These are phyloP conservation scores for Peromyscus attwateri DNA, from an alignment of 2,797 vertebrate species.

Conservation along the genomic window DNA sequence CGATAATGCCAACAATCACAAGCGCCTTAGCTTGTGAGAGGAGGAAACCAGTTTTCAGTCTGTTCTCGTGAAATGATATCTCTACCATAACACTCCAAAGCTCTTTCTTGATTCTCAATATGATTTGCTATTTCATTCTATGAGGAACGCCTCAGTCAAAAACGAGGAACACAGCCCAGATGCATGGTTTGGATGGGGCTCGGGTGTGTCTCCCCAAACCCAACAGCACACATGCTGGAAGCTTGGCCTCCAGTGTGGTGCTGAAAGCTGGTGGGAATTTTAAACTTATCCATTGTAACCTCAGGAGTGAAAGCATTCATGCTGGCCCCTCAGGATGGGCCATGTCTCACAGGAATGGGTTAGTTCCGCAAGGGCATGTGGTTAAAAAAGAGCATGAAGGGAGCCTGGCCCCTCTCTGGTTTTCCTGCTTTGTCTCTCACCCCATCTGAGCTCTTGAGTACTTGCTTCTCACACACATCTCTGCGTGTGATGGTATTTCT, in stretches of 20 bases:
- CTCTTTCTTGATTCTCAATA: not conserved
- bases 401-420: not conserved
- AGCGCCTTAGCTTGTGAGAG: not conserved
- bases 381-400: not conserved
- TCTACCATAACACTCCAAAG: not conserved
- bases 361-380: not conserved
- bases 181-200: not conserved
- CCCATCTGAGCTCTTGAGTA: not conserved
- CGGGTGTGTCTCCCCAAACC: not conserved
- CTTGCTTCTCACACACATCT: not conserved
- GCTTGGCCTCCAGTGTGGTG: fast-evolving
- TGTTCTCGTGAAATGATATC: slow-evolving; percentile 9
- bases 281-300: not conserved
- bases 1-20: not conserved
- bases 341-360: not conserved
- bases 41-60: not conserved
- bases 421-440: not conserved
- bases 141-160: slow-evolving; percentile 18
- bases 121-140: not conserved
- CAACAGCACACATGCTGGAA: not conserved
- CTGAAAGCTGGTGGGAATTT: not conserved
- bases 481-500: not conserved
- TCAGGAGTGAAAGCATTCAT: too few species aligned
- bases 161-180: not conserved
- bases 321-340: too few species aligned